Evolutionary conservation across 2,797 vertebrate genomes (phyloP), one percentile per base, ranked within the genome.

Genomic region (Cirrhinus molitorella): DNA sequence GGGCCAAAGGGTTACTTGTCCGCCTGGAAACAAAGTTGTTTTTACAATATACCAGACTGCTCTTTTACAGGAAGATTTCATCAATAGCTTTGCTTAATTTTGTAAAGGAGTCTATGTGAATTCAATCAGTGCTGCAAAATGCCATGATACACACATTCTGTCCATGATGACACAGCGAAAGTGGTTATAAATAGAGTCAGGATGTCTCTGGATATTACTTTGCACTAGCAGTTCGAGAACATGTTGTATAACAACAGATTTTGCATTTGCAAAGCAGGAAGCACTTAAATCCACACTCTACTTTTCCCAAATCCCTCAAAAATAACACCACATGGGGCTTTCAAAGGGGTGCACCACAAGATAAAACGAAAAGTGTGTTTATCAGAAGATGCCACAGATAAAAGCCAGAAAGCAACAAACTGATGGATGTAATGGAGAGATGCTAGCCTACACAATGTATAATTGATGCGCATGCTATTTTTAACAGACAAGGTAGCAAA

Each of bases 401-500:
- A 79, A 81, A 80, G 81, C 53, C n/a, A 55, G 28, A 59, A 79
- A 83, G 73, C 43, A 86, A 76, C 17, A 37, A 77, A 68, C 55
- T 57, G 61, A 87, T 66, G 68, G 65, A 47, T 67, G 51, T 61
- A 63, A 65, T 28, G 65, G 75, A 81, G 68, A 85, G 57, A 83
- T 73, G 63, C 51, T 73, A 53, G 65, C 68, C 68, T 40, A 63
- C 74, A 61, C 34, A 74, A 68, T 87, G 51, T 49, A 79, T 86
- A 71, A 86, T 81, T 84, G 53, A 86, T 81, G 68, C 1, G 14
- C 21, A 25, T 74, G 57, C 72, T 84, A 84, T 88, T 85, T 75
- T 83, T 81, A 76, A 47, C 63, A 80, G 31, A 66, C 45, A 66
- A 67, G 31, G 49, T 45, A 83, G 67, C 67, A 83, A 68, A 80